These are phyloP conservation scores for Erynnis tages DNA, from an alignment of 2,888 invertebrate species.

Conservation along the genomic window DNA sequence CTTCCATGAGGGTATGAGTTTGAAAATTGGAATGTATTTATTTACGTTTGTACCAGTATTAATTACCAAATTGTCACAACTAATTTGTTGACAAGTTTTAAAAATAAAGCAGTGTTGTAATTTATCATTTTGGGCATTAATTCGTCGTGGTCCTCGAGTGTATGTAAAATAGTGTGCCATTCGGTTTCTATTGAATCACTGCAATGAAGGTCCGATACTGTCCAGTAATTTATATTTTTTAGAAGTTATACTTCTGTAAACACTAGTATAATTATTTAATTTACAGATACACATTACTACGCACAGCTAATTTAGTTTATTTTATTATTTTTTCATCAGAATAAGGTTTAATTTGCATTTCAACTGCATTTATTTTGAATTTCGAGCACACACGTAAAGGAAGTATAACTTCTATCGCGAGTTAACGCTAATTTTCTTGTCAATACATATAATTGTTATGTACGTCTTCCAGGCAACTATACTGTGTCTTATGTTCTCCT, in stretches of 20 bases:
- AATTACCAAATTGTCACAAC: constrained; percentile 12
- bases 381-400: not conserved
- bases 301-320: no score
- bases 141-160: constrained; percentile 19
- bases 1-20: not conserved
- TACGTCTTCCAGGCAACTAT: constrained; percentile 31
- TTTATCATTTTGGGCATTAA: not conserved
- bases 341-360: not conserved
- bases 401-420: not conserved
- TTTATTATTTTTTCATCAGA: not conserved
- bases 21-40: constrained; percentile 1
- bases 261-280: not conserved
- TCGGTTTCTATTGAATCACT: constrained; percentile 8
- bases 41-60: constrained; percentile 29
- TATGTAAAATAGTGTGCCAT: constrained; percentile 10
- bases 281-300: no score
- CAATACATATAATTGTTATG: not conserved
- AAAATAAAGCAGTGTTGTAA: not conserved
- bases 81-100: constrained; percentile 1
- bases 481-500: constrained; percentile 30
- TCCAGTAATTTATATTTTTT: constrained; percentile 8
- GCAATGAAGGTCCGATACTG: constrained; percentile 11
- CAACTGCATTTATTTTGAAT: not conserved
- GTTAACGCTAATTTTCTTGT: not conserved
- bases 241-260: not conserved